Evolutionary conservation across 2,113 vertebrate species (phyloP).

Genomic region (Sander lucioperca): DNA sequence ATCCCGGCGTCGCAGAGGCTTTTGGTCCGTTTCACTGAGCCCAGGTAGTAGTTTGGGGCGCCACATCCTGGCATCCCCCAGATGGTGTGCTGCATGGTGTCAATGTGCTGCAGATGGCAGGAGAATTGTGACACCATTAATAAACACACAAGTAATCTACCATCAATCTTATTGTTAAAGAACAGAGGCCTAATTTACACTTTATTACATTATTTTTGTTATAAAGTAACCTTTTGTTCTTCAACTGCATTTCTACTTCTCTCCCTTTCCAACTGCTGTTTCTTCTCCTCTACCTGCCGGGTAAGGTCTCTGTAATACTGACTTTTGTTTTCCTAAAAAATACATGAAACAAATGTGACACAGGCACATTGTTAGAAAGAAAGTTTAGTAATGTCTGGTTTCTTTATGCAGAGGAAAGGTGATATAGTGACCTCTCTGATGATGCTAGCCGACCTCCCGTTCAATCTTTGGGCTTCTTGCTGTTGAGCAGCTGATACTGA

Average conservation of each 20-base stretch:
- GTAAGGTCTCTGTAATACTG: slow-evolving; percentile 15
- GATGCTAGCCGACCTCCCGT: background rate
- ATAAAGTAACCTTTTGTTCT: background rate
- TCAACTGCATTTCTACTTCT: background rate
- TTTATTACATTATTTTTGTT: background rate
- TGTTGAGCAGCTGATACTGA: background rate
- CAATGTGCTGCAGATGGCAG: slow-evolving; percentile 10
- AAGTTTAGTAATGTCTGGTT: background rate
- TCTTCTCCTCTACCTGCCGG: slow-evolving; percentile 31
- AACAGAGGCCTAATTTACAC: background rate
- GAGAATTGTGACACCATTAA: background rate
- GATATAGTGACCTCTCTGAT: slow-evolving; percentile 3
- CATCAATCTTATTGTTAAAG: background rate
- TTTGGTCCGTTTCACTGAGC: slow-evolving; percentile 18
- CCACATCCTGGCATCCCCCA: slow-evolving; percentile 3
- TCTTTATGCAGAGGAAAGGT: background rate
- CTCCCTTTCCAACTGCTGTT: background rate
- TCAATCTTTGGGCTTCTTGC: background rate
- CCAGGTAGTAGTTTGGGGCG: slow-evolving; percentile 12
- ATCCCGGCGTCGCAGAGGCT: slow-evolving; percentile 17
- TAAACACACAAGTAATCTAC: background rate
- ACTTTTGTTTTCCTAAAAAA: background rate
- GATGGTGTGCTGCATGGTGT: background rate
- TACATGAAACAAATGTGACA: background rate
- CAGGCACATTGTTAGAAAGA: background rate